Evolutionary conservation across 2,113 vertebrate species (phyloP).

Genomic region (cat (Felis catus)): DNA sequence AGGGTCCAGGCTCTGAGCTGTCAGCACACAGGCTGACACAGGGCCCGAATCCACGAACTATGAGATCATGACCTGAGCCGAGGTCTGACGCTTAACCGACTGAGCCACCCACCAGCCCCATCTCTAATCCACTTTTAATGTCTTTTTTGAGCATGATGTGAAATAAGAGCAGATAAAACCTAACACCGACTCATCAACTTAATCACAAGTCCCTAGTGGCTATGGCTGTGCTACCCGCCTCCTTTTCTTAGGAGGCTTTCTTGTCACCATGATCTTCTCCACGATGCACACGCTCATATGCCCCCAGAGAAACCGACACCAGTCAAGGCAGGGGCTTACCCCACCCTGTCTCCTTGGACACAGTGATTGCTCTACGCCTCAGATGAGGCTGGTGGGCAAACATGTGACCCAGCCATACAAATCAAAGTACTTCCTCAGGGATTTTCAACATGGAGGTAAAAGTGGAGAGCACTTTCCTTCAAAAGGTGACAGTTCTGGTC

Average conservation of each 20-base stretch:
- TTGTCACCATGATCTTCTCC: neutral
- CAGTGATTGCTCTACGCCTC: neutral
- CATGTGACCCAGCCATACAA: neutral
- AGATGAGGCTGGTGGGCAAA: neutral
- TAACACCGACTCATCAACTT: neutral
- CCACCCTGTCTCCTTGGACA: neutral
- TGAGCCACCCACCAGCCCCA: too few relatives aligned
- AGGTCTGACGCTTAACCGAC: too few relatives aligned
- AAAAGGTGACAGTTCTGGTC: neutral
- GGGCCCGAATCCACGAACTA: too few relatives aligned
- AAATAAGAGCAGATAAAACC: neutral
- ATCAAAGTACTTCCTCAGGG: neutral
- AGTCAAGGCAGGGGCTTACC: neutral
- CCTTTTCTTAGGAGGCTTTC: neutral
- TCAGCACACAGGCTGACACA: too few relatives aligned
- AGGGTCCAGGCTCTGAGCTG: too few relatives aligned
- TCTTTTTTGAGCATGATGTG: neutral
- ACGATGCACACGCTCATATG: accelerated
- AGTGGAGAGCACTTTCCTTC: neutral
- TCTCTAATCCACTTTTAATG: neutral
- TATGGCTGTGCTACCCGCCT: neutral
- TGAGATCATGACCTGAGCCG: too few relatives aligned
- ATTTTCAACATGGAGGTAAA: neutral
- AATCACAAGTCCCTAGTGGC: neutral
- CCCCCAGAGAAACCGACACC: neutral